phyloP scores from a whole-genome alignment of 2,888 invertebrate genomes.

The Esperia sulphurella region DNA sequence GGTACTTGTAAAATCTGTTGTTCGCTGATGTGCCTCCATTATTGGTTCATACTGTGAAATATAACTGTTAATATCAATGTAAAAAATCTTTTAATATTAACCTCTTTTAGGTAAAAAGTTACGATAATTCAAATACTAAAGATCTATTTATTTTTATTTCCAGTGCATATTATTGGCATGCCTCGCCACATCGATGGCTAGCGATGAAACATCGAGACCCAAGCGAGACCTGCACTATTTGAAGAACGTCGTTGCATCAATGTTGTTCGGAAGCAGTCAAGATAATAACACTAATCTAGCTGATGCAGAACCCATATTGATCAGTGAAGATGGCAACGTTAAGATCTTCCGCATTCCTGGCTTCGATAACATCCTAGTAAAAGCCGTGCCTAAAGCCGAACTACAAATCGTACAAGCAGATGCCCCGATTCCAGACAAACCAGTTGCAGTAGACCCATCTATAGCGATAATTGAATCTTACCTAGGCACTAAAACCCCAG shows the following conservation, averaged over 20 bases:
- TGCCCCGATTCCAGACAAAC: slow-evolving; percentile 12
- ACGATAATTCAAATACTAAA: neutral
- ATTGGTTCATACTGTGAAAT: too few relatives aligned
- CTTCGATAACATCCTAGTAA: slow-evolving; percentile 27
- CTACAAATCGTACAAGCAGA: slow-evolving; percentile 3
- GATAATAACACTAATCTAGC: slow-evolving; percentile 8
- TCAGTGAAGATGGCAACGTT: slow-evolving; percentile 9
- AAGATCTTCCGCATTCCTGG: slow-evolving; percentile 32
- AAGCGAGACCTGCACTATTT: slow-evolving; percentile 29
- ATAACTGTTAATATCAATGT: too few relatives aligned
- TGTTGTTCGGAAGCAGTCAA: slow-evolving; percentile 21
- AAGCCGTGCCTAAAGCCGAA: slow-evolving; percentile 20
- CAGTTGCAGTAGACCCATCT: slow-evolving; percentile 7
- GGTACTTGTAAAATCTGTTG: too few relatives aligned
- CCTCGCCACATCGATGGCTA: slow-evolving; percentile 21
- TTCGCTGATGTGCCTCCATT: too few relatives aligned
- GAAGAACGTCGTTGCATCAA: slow-evolving; percentile 23
- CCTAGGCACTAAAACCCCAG: slow-evolving; percentile 26
- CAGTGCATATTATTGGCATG: slow-evolving; percentile 38
- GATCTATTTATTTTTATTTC: slow-evolving; percentile 17
- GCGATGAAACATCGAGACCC: slow-evolving; percentile 15
- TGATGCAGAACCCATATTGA: neutral
- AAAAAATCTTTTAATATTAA: too few relatives aligned
- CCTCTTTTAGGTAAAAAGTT: too few relatives aligned
- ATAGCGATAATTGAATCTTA: slow-evolving; percentile 26